These are phyloP conservation scores for Pocillopora grandis DNA, from an alignment of 92 coral and sea anemone species.

Conservation along the genomic window DNA sequence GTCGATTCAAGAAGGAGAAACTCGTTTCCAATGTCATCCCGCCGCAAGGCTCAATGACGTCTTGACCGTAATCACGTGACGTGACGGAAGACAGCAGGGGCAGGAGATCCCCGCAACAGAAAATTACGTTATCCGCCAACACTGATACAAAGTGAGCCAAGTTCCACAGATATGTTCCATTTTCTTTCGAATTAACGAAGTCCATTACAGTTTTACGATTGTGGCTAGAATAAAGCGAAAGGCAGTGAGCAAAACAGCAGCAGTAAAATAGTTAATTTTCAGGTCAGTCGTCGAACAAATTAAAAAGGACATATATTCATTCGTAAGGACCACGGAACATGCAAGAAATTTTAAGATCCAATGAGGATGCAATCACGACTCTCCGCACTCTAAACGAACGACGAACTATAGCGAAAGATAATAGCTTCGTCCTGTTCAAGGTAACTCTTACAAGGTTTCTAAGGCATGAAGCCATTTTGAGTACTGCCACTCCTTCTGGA, in stretches of 20 bases:
- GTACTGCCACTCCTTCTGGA: no score
- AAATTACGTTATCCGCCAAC: conserved; percentile 94
- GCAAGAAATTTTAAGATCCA: no score
- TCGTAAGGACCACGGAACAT: no score
- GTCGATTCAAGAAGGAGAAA: conserved; percentile 96
- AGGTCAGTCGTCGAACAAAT: not conserved
- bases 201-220: conserved; percentile 98
- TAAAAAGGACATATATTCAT: no score
- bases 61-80: conserved; percentile 98
- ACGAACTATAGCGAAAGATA: no score
- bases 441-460: no score
- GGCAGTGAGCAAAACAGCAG: not conserved
- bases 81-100: conserved; percentile 97
- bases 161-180: conserved; percentile 91
- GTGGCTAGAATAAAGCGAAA: conserved; percentile 62
- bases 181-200: conserved; percentile 95
- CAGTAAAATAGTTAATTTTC: not conserved
- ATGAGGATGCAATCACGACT: no score
- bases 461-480: no score
- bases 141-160: conserved; percentile 97
- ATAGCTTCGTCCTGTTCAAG: no score
- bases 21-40: conserved; percentile 99
- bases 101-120: conserved; percentile 97
- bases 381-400: no score
- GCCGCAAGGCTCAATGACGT: conserved; percentile 99